Base-by-base conservation (phyloP, 2,113 vertebrate species). In the Oenanthe melanoleuca region DNA sequence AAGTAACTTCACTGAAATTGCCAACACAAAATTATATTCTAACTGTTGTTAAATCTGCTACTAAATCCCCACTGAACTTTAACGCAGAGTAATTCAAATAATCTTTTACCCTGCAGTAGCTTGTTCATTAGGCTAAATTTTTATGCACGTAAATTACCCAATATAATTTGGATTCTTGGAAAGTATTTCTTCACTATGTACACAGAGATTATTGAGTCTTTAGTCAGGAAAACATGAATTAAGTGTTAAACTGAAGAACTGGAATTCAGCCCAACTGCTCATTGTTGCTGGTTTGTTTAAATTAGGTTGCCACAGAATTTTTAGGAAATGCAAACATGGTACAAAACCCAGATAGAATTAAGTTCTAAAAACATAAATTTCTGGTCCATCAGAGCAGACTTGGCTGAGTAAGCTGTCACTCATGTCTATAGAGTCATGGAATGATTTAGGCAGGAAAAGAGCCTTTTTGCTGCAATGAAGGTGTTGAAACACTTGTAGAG, bases 141-240 rank as follows among this genome's bases (percentile, higher is more conserved):
- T 90, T 90, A 63, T 21, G 29, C 71, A 59, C 14, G 67, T 83
- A 86, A 90, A 93, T 94, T 90, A 77, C 14, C 31, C 71, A 47
- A 65, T 61, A 90, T 52, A 73, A 92, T 88, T 83, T 73, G 80
- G 55, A 66, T 92, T 92, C 80, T 44, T 55, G 23, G 59, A 83
- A 92, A 77, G 23, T 34, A 77, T 90, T 95, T 90, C 40, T 80
- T 80, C 26, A 28, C 37, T 55, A 31, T 14, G 12, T 80, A 80
- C 18, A n/a, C 67, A 73, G 71, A 89, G 42, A 95, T 93, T 83
- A 90, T 72, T 55, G 55, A 77, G 66, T 56, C 50, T 66, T 69
- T 77, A 92, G 56, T 66, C 26, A 81, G 88, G 74, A 96, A 93
- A 88, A 93, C 47, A 80, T 77, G 37, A 86, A 66, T 88, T 92